Evolutionary conservation across 2,113 vertebrate species (phyloP).

Genomic region (Mohoua ochrocephala): DNA sequence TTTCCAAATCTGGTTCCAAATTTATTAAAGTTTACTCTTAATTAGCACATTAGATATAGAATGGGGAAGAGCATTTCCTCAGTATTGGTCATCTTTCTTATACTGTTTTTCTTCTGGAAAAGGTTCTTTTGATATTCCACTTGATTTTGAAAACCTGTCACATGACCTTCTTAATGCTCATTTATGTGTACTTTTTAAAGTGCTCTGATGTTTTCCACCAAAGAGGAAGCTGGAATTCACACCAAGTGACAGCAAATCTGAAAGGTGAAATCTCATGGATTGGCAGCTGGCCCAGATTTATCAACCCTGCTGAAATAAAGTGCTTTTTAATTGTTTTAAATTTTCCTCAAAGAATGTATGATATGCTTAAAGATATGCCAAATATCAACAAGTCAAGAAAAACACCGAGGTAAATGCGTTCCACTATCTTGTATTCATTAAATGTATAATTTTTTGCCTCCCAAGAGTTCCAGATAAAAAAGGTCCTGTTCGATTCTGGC

Average conservation of each 20-base stretch:
- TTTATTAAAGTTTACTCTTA: background rate
- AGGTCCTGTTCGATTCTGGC: background rate
- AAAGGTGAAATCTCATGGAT: background rate
- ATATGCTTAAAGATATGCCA: background rate
- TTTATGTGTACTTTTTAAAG: background rate
- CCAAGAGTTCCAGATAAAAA: background rate
- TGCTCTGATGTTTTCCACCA: background rate
- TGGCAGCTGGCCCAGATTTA: background rate
- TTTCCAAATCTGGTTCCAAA: background rate
- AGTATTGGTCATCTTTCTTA: background rate
- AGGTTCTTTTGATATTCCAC: background rate
- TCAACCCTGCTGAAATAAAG: background rate
- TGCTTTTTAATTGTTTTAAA: background rate
- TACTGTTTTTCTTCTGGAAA: background rate
- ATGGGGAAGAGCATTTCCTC: background rate
- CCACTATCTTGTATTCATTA: background rate
- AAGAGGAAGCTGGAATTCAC: background rate
- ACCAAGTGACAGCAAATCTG: background rate
- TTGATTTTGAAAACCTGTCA: slow-evolving; percentile 1
- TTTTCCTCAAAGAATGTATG: background rate
- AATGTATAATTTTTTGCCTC: background rate
- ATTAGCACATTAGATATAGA: background rate
- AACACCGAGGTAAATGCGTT: background rate
- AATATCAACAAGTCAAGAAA: background rate
- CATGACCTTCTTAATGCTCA: background rate